phyloP scores from a whole-genome alignment of 2,888 invertebrate species.

The Brenthis hecate region DNA sequence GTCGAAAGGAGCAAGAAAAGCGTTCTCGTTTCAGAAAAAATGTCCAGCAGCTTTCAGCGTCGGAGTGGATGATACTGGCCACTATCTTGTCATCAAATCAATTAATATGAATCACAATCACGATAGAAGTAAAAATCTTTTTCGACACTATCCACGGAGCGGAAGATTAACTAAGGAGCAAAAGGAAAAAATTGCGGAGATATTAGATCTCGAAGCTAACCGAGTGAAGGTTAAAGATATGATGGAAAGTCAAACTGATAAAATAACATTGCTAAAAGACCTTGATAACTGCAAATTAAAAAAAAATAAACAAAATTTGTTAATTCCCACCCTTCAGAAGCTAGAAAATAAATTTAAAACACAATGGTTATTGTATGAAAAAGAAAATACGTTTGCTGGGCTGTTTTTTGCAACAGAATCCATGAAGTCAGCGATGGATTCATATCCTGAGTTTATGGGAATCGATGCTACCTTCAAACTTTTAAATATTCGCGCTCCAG shows the following conservation, averaged over 20 bases:
- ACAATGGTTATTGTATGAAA: slow-evolving; percentile 28
- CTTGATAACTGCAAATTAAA: slow-evolving; percentile 15
- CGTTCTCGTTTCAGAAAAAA: slow-evolving; percentile 31
- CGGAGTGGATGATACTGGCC: slow-evolving; percentile 28
- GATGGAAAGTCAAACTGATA: slow-evolving; percentile 28
- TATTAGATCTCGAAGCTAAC: slow-evolving; percentile 20
- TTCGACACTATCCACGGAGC: slow-evolving; percentile 14
- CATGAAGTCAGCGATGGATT: slow-evolving; percentile 21
- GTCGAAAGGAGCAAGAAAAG: slow-evolving; percentile 26
- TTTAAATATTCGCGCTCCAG: slow-evolving; percentile 29
- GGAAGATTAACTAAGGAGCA: slow-evolving; percentile 18
- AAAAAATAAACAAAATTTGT: slow-evolving; percentile 21
- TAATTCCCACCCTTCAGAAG: slow-evolving; percentile 24
- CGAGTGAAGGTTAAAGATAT: slow-evolving; percentile 25
- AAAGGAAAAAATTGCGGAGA: slow-evolving; percentile 5
- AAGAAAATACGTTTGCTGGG: slow-evolving; percentile 28
- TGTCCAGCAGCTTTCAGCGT: slow-evolving; percentile 23
- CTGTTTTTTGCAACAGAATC: slow-evolving; percentile 19
- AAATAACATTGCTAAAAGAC: slow-evolving; percentile 24
- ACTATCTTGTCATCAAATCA: slow-evolving; percentile 26
- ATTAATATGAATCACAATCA: slow-evolving; percentile 29
- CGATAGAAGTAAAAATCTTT: not conserved
- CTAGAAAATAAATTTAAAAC: slow-evolving; percentile 29
- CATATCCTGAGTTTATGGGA: slow-evolving; percentile 27
- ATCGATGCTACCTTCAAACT: slow-evolving; percentile 28